Evolutionary conservation across 2,888 invertebrate genomes (phyloP).

Genomic region (Eupithecia insigniata): DNA sequence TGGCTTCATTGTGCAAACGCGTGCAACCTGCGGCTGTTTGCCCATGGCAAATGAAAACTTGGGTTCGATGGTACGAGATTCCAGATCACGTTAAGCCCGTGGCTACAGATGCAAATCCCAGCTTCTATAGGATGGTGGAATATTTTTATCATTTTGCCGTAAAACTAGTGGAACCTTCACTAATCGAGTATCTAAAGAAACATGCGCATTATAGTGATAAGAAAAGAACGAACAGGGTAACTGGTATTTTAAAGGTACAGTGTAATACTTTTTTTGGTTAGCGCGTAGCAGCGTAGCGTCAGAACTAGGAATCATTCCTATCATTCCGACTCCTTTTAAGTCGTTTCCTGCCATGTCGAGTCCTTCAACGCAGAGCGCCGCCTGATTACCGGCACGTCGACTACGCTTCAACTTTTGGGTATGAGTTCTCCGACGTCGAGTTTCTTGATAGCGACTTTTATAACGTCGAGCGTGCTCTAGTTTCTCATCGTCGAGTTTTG

Average conservation of each 20-base stretch:
- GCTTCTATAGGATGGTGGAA: slow-evolving; percentile 87
- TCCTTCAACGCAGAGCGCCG: no score
- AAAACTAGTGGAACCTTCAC: slow-evolving; percentile 76
- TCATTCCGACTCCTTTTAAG: no score
- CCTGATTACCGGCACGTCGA: no score
- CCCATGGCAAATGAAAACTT: slow-evolving; percentile 22
- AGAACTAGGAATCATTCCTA: no score
- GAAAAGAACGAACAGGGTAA: slow-evolving; percentile 85
- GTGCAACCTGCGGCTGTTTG: slow-evolving; percentile 8
- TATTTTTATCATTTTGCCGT: slow-evolving; percentile 88
- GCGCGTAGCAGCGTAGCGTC: neutral
- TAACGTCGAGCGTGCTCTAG: no score
- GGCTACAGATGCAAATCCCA: slow-evolving; percentile 72
- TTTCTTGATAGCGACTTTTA: no score
- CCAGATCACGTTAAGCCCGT: slow-evolving; percentile 66
- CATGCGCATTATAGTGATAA: slow-evolving; percentile 79
- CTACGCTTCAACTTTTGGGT: no score
- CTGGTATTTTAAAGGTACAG: slow-evolving; percentile 84
- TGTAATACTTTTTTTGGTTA: neutral
- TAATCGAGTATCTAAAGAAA: slow-evolving; percentile 79
- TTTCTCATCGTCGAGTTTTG: no score
- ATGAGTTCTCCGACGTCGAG: no score
- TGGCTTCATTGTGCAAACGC: slow-evolving; percentile 30
- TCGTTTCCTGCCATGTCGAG: no score
- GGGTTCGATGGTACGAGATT: slow-evolving; percentile 60